Conservation (phyloP, 2,113 vertebrate genomes). For the Dipodomys merriami region DNA sequence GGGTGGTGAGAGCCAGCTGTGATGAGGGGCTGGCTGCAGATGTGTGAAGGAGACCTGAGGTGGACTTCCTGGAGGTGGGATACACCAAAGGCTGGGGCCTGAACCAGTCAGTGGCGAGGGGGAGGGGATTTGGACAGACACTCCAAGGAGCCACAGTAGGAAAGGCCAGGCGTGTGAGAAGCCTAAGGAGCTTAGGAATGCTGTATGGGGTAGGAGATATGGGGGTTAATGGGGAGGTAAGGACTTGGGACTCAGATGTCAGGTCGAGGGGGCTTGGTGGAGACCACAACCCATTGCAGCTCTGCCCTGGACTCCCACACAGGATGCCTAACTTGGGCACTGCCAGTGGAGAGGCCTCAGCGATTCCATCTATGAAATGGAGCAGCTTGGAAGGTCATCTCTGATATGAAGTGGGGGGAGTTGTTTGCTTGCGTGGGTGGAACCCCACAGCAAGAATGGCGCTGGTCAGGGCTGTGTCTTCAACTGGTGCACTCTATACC, state of each 20-base stretch:
- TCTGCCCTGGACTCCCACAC: not conserved
- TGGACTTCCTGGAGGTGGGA: not conserved
- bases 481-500: no score
- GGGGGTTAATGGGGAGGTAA: not conserved
- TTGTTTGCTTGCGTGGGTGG: not conserved
- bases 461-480: no score
- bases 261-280: not conserved
- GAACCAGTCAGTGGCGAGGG: not conserved
- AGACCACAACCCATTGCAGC: not conserved
- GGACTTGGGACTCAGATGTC: not conserved
- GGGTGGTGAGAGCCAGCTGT: not conserved
- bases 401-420: not conserved
- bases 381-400: not conserved
- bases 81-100: not conserved
- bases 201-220: not conserved
- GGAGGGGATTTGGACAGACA: not conserved
- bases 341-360: not conserved
- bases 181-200: not conserved
- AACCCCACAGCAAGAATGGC: not conserved
- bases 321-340: not conserved
- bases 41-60: not conserved
- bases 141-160: not conserved
- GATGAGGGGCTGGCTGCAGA: no score
- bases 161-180: not conserved
- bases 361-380: slow-evolving; percentile 1